These are phyloP conservation scores for Nixonia krombeini DNA, from an alignment of 1,140 invertebrate species.

Conservation along the genomic window DNA sequence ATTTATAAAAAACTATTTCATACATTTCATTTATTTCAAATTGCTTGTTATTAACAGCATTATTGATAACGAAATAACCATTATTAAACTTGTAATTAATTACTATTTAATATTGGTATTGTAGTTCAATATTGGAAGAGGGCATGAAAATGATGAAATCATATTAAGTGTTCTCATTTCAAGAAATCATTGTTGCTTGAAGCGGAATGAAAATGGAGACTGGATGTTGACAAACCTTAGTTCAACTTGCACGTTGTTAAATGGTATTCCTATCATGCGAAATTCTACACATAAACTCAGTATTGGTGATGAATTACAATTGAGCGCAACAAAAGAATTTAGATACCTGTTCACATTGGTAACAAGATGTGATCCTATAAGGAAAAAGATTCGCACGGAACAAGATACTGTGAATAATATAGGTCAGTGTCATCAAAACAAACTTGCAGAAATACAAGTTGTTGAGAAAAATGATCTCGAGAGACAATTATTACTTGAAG, in stretches of 20 bases:
- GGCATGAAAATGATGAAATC: constrained; percentile 63
- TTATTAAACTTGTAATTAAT: too few species aligned
- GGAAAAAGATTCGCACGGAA: constrained; percentile 67
- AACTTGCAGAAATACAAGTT: constrained; percentile 71
- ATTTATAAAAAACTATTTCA: too few species aligned
- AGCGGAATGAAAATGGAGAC: constrained; percentile 53
- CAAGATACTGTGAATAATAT: constrained; percentile 56
- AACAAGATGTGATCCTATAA: constrained; percentile 32
- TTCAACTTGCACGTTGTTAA: constrained; percentile 69
- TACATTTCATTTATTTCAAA: too few species aligned
- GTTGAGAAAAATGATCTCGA: constrained; percentile 67
- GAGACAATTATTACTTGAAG: constrained; percentile 64
- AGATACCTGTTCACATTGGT: constrained; percentile 65
- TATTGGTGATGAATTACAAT: constrained; percentile 69
- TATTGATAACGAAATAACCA: too few species aligned
- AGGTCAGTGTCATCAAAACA: constrained; percentile 66
- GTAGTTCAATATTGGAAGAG: constrained; percentile 73
- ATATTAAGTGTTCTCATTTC: constrained; percentile 71
- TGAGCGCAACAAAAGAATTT: constrained; percentile 67
- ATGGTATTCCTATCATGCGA: constrained; percentile 60
- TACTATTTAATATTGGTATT: too few species aligned
- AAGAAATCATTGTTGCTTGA: constrained; percentile 71
- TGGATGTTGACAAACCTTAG: constrained; percentile 69
- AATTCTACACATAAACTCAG: constrained; percentile 55
- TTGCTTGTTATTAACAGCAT: too few species aligned